phyloP scores from a whole-genome alignment of 2,888 invertebrate genomes.

The Cabera pusaria region DNA sequence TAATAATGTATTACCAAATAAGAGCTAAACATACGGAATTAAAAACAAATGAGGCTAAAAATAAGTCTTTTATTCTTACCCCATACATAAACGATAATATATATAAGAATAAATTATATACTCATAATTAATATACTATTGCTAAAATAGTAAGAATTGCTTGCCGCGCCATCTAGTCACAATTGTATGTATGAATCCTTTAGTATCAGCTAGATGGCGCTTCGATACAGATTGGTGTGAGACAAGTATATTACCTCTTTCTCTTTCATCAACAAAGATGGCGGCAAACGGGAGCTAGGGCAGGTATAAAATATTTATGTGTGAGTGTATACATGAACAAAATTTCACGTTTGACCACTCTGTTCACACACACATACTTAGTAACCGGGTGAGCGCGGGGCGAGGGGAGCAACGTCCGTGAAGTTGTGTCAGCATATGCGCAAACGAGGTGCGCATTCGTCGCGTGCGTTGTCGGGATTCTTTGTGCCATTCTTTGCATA shows the following conservation, averaged over 20 bases:
- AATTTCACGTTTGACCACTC: constrained; percentile 84
- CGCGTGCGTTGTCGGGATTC: constrained; percentile 97
- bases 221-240: constrained; percentile 37
- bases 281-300: constrained; percentile 76
- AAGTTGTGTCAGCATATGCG: constrained; percentile 90
- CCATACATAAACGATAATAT: too few species aligned
- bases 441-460: constrained; percentile 91
- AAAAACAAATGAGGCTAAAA: not conserved
- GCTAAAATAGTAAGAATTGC: not conserved
- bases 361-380: constrained; percentile 64
- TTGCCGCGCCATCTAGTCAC: constrained; percentile 32
- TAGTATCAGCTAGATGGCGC: constrained; percentile 50
- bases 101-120: not conserved
- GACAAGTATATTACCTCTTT: constrained; percentile 51
- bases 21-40: not conserved
- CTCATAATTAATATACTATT: not conserved
- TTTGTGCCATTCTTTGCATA: constrained; percentile 99
- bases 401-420: constrained; percentile 80
- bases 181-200: not conserved
- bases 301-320: constrained; percentile 72
- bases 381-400: constrained; percentile 75
- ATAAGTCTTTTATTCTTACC: not conserved
- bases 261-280: constrained; percentile 65
- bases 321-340: constrained; percentile 70
- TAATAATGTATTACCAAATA: too few species aligned